Base-by-base conservation (phyloP, 2,113 vertebrate genomes). In the Gadus macrocephalus region DNA sequence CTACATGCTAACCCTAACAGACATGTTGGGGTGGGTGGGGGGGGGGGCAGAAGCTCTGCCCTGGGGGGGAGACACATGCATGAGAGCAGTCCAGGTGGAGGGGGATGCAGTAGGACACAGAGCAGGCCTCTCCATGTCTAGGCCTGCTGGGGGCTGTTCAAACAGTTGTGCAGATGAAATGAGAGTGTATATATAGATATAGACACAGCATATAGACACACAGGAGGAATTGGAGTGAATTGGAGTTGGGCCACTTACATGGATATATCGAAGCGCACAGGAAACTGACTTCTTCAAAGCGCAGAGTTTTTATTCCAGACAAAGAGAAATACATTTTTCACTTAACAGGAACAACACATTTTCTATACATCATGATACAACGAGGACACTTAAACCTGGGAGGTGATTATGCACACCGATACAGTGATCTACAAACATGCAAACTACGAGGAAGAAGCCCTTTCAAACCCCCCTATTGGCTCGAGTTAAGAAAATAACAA, bases 261-360 rank as follows among this genome's bases (percentile, higher is more conserved):
- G 83, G 78, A 81, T 53, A 89, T 83, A 87, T 71, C 87, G 76
- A 78, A 81, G 83, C 73, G 69, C 73, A 82, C 81, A 72, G 85
- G 82, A 83, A 83, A 86, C 67, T 83, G 85, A 88, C 84, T 85
- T 85, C 87, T 90, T 88, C 88, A 88, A 77, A 88, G 86, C 81
- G 87, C 88, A 88, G 89, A 88, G 87, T 88, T 91, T 91, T 90
- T 87, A 87, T 76, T 79, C 79, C 86, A 84, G 89, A 86, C 85
- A 87, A 82, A 88, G 82, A 89, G 73, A 89, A 85, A 84, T 83
- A 83, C 74, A 87, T 75, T 83, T 83, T 19, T 42, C 70, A 86
- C 75, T 82, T 84, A 79, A 67, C 75, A 63, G 19, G 42, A 49
- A 81, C 73, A 82, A 75, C 12, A 76, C 58, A 67, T 20, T 70